Conservation (phyloP, 2,888 invertebrate species). For the Eilema griseolum region DNA sequence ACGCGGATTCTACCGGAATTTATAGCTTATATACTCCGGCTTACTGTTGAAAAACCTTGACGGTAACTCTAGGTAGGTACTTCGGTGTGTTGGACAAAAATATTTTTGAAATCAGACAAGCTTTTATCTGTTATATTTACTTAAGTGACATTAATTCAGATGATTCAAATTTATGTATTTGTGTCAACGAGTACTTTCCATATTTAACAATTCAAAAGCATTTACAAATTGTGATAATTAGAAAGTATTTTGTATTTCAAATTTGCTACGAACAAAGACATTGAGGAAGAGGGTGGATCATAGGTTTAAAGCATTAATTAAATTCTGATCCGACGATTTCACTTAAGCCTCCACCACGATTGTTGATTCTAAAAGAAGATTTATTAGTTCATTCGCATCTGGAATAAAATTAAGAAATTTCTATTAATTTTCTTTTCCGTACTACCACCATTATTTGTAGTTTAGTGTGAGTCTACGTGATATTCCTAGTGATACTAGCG, state of each 20-base stretch:
- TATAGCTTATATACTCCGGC: conserved; percentile 18
- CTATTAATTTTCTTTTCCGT: not conserved
- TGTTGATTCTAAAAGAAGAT: not conserved
- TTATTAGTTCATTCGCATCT: not conserved
- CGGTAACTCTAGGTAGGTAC: conserved; percentile 2
- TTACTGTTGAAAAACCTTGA: conserved; percentile 16
- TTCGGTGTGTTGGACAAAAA: conserved; percentile 6
- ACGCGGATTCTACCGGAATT: conserved; percentile 21
- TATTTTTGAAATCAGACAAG: conserved; percentile 9
- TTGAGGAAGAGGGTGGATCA: conserved; percentile 29
- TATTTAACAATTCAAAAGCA: conserved; percentile 32
- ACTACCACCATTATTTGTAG: not conserved
- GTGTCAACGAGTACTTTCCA: not conserved
- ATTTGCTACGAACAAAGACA: conserved; percentile 41
- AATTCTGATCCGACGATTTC: conserved; percentile 44
- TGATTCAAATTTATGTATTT: conserved; percentile 3
- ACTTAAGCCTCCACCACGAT: conserved; percentile 19
- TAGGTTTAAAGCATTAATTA: conserved; percentile 43
- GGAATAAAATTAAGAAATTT: not conserved
- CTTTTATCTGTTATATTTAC: not conserved
- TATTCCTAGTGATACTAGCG: not conserved
- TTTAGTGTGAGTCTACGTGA: not conserved
- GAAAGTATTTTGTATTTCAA: conserved; percentile 44
- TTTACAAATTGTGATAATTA: conserved; percentile 40
- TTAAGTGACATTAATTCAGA: conserved; percentile 2